Evolutionary conservation across 1,140 invertebrate species (phyloP), one percentile per base, ranked within the genome.

Genomic region (Calosoma granatense): DNA sequence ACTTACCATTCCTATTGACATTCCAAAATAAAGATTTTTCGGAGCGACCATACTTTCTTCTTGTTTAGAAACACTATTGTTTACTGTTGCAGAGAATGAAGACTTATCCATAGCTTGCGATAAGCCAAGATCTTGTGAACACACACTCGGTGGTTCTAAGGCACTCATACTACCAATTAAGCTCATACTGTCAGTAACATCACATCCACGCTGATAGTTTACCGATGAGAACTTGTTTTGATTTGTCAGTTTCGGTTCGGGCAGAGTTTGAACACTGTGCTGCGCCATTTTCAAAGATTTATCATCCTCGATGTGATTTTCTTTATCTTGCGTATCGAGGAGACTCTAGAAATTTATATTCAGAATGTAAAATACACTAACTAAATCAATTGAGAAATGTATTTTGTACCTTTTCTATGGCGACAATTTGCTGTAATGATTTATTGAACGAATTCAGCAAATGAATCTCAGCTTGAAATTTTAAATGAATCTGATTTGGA

Each of bases 391-490:
- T 19, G 20, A 53, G 6, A 11, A 55, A 53, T 4, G 4, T 20
- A 22, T 61, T 60, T 20, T 60, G 58, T 62, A 67, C 65, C 64
- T 69, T 65, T 58, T 70, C 69, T 22, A 70, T 61, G 17, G 63
- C 66, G 26, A 63, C 57, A 47, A 69, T 61, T 56, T 67, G 66
- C 20, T 56, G 56, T 6, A 71, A 58, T 1, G 67, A 67, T 17
- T 21, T 58, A 58, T 23, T 70, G 30, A 68, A 68, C 54, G 68
- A 63, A 47, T 67, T 66, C 17, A 70, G 26, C 9, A 70, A 59
- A 55, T 65, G 65, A 1, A 69, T 57, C 61, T 70, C 68, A 1
- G 67, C 65, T 59, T 70, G 64, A 57, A 70, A 70, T 58, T 67
- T 70, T 47, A 70, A 57, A 57, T 68, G 64, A 56, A 68, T 66